phyloP scores from a whole-genome alignment of 2,888 invertebrate species.

The Chorisops tibialis region DNA sequence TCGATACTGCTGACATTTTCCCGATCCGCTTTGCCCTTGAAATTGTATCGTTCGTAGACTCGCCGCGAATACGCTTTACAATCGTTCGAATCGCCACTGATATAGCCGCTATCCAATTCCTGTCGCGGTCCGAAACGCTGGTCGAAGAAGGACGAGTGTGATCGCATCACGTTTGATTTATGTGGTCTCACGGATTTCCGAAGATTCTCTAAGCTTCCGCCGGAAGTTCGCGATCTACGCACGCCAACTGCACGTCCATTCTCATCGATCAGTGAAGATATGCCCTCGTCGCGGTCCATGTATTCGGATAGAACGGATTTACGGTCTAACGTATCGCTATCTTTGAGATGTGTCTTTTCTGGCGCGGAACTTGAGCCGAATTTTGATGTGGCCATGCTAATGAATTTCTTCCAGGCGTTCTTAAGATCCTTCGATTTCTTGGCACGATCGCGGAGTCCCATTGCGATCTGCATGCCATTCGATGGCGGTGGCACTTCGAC shows the following conservation, averaged over 20 bases:
- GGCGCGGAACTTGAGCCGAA: constrained; percentile 32
- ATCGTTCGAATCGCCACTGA: constrained; percentile 76
- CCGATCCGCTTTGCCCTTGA: constrained; percentile 44
- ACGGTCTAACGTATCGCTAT: constrained; percentile 33
- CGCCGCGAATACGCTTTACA: constrained; percentile 56
- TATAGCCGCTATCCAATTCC: constrained; percentile 76
- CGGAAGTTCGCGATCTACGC: constrained; percentile 42
- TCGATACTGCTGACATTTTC: constrained; percentile 45
- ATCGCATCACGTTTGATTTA: constrained; percentile 13
- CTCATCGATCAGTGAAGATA: constrained; percentile 46
- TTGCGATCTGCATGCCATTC: constrained; percentile 52
- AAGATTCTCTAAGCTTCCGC: constrained; percentile 17
- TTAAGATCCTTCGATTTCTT: constrained; percentile 53
- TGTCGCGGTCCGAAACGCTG: constrained; percentile 37
- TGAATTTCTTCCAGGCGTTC: constrained; percentile 52
- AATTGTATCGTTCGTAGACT: constrained; percentile 51
- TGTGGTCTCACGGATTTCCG: background rate
- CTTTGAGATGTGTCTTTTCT: constrained; percentile 38
- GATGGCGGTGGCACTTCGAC: constrained; percentile 49
- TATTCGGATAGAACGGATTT: constrained; percentile 26
- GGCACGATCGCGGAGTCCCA: constrained; percentile 50
- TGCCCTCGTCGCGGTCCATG: constrained; percentile 44
- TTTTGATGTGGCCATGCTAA: constrained; percentile 51
- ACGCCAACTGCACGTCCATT: constrained; percentile 42
- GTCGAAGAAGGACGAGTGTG: constrained; percentile 25